Percentiles rank a stretch among this genome's conserved stretches.
phyloP scores from a whole-genome alignment of 2,888 invertebrate species.

The Timandra comae region DNA sequence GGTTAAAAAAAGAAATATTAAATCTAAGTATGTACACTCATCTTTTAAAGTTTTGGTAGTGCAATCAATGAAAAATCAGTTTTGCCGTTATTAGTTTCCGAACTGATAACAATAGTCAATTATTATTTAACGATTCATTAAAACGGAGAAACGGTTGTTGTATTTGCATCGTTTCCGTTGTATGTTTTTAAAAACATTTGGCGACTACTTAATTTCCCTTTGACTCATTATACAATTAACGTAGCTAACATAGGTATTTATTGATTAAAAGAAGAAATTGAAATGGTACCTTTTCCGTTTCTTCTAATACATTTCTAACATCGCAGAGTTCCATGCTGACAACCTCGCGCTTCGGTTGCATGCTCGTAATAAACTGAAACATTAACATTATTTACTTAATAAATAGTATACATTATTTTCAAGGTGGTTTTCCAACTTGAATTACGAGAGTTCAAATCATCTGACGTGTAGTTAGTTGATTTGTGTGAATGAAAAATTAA shows the following conservation, averaged over 20 bases:
- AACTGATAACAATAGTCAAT: no score
- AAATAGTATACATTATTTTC: background rate
- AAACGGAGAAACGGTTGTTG: no score
- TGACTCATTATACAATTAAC: background rate
- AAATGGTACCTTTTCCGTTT: conserved; percentile 59
- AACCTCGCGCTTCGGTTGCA: conserved; percentile 34
- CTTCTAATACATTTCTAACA: conserved; percentile 37
- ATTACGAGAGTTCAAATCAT: background rate
- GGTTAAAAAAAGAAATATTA: no score
- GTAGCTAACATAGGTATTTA: background rate
- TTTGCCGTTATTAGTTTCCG: no score
- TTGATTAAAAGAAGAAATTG: background rate
- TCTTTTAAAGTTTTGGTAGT: no score
- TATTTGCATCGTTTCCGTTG: no score
- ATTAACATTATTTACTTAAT: background rate
- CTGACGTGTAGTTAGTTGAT: background rate
- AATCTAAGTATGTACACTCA: no score
- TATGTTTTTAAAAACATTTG: no score
- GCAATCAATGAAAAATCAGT: no score
- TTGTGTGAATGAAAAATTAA: no score
- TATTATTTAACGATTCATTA: no score
- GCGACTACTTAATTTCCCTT: background rate
- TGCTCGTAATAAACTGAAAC: conserved; percentile 16
- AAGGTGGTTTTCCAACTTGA: background rate
- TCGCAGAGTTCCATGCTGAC: conserved; percentile 41